phyloP scores from a whole-genome alignment of 2,797 vertebrate genomes.

The Poecilia wingei region DNA sequence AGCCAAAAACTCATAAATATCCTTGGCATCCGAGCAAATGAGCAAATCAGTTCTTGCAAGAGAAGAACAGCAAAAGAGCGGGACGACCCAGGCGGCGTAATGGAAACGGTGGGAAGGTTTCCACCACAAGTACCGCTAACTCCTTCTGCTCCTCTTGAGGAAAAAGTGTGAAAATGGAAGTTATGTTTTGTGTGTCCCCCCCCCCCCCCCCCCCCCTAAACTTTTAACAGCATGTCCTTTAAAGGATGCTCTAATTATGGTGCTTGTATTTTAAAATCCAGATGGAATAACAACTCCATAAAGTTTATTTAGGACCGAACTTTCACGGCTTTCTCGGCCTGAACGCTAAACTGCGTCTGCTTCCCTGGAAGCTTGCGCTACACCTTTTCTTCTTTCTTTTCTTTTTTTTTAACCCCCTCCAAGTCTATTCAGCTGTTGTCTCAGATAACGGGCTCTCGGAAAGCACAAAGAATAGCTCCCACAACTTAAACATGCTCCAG shows the following conservation, averaged over 20 bases:
- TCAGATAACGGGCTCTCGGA: constrained; percentile 49
- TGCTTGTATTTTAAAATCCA: constrained; percentile 45
- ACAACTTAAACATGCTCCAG: constrained; percentile 54
- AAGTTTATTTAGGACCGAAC: constrained; percentile 48
- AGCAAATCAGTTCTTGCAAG: constrained; percentile 36
- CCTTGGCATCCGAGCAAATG: constrained; percentile 40
- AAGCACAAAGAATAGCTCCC: constrained; percentile 57
- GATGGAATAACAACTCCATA: constrained; percentile 49
- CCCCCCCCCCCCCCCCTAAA: constrained; percentile 10
- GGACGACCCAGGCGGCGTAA: constrained; percentile 31
- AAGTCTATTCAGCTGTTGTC: constrained; percentile 61
- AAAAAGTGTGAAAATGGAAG: constrained; percentile 31
- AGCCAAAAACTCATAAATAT: constrained; percentile 64
- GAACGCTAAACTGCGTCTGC: constrained; percentile 31
- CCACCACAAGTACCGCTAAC: constrained; percentile 12
- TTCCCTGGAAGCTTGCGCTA: constrained; percentile 26
- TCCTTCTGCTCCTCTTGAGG: constrained; percentile 11
- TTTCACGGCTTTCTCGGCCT: constrained; percentile 23
- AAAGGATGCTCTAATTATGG: constrained; percentile 47
- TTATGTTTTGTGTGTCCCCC: constrained; percentile 53
- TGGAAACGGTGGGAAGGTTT: constrained; percentile 38
- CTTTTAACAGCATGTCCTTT: constrained; percentile 29
- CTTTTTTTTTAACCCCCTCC: constrained; percentile 3
- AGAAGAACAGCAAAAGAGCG: constrained; percentile 16
- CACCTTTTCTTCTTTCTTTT: constrained; percentile 27